A percentile compares a stretch with the other conserved stretches of the same genome.
Evolutionary conservation across 2,113 vertebrate species (phyloP).

Genomic region (Aleadryas rufinucha): DNA sequence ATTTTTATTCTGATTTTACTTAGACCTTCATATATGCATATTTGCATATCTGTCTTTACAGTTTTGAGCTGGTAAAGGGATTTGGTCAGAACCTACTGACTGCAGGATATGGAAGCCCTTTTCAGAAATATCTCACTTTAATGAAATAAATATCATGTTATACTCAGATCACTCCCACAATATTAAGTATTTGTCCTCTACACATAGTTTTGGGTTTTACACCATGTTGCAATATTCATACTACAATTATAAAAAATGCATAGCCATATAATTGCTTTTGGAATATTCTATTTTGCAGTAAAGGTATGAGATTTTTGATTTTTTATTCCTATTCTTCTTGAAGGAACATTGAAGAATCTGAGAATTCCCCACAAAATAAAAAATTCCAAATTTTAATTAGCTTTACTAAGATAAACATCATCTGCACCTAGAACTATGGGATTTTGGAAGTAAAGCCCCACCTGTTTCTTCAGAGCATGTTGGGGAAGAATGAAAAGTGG

Average conservation of each 20-base stretch:
- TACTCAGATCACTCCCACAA: background rate
- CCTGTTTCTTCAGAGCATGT: background rate
- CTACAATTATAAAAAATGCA: conserved; percentile 43
- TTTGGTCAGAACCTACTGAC: background rate
- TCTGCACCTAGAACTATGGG: background rate
- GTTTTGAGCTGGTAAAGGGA: background rate
- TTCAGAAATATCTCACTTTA: background rate
- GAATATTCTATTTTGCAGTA: background rate
- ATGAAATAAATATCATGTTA: background rate
- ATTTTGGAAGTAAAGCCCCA: background rate
- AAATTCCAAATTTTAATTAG: background rate
- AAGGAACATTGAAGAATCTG: background rate
- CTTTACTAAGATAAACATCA: background rate
- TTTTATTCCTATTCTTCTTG: background rate
- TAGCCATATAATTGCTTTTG: conserved; percentile 18
- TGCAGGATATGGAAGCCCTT: background rate
- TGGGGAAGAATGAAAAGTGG: background rate
- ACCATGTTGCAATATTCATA: conserved; percentile 26
- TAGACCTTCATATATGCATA: background rate
- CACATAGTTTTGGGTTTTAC: background rate
- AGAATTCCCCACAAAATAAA: background rate
- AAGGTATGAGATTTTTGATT: background rate
- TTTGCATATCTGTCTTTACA: background rate
- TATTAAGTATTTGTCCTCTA: background rate
- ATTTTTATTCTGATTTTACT: background rate